These are phyloP conservation scores for Vipera ursinii DNA, from an alignment of 2,797 vertebrate genomes.

Conservation along the genomic window DNA sequence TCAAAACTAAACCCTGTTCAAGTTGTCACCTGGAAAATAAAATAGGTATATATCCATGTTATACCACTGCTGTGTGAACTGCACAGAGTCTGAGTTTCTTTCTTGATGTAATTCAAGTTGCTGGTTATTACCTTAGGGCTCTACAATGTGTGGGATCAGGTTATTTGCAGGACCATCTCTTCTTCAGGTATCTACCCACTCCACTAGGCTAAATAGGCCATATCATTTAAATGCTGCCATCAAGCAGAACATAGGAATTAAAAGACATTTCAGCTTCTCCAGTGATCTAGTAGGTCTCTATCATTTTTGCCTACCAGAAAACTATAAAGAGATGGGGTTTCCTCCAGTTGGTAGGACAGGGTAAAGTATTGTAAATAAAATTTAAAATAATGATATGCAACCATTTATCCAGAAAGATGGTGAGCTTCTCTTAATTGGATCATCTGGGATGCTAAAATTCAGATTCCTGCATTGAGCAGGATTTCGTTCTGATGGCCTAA, in stretches of 20 bases:
- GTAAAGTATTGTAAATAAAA: neutral
- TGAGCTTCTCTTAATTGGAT: neutral
- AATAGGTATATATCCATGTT: too few species aligned
- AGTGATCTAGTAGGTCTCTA: neutral
- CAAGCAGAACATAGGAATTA: neutral
- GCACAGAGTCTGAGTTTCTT: too few species aligned
- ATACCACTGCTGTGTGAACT: too few species aligned
- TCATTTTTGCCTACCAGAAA: neutral
- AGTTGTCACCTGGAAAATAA: too few species aligned
- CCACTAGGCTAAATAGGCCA: too few species aligned
- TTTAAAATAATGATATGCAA: neutral
- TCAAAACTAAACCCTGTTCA: too few species aligned
- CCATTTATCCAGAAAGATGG: neutral
- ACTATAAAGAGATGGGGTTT: neutral
- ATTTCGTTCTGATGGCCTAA: neutral
- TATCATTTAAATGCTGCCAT: neutral
- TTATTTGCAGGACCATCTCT: too few species aligned
- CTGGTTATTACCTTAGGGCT: too few species aligned
- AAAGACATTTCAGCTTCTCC: neutral
- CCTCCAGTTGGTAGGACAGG: neutral
- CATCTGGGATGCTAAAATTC: neutral
- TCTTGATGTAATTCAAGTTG: too few species aligned
- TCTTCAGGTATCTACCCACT: too few species aligned
- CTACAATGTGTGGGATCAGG: too few species aligned
- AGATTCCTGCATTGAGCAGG: neutral